Percentiles rank a stretch among this genome's conserved stretches.
Conservation (phyloP, 2,797 vertebrate genomes). For the Pempheris klunzingeri region DNA sequence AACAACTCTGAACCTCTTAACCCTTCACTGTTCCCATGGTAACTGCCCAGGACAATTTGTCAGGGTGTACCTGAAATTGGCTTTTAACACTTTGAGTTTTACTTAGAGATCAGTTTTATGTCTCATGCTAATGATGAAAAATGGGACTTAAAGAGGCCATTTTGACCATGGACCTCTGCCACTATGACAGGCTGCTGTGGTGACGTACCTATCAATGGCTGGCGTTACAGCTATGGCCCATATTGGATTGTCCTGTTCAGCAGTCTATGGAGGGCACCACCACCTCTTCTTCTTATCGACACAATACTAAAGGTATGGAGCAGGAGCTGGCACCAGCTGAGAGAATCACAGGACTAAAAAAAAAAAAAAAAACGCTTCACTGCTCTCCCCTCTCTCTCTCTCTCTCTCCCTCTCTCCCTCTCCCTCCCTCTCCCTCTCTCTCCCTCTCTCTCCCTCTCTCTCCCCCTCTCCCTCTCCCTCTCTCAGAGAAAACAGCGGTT, state of each 20-base stretch:
- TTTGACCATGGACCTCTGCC: conserved; percentile 57
- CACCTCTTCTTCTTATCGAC: conserved; percentile 74
- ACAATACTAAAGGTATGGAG: conserved; percentile 61
- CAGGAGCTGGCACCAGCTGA: conserved; percentile 61
- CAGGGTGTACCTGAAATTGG: conserved; percentile 60
- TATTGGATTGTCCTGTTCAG: conserved; percentile 82
- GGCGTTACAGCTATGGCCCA: conserved; percentile 57
- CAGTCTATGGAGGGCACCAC: conserved; percentile 66
- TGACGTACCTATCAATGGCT: conserved; percentile 66
- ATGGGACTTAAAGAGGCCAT: conserved; percentile 74
- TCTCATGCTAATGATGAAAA: conserved; percentile 82
- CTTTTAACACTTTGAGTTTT: conserved; percentile 72
- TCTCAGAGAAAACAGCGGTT: conserved; percentile 33
- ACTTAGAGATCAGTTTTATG: conserved; percentile 80
- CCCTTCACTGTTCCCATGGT: conserved; percentile 62
- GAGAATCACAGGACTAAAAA: conserved; percentile 56
- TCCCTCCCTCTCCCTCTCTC: conserved; percentile 19
- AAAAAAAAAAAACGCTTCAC: conserved; percentile 24
- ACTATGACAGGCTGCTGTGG: conserved; percentile 56
- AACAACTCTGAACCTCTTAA: conserved; percentile 61
- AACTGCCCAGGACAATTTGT: conserved; percentile 58
- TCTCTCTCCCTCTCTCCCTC: conserved; percentile 2
- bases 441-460: conserved; percentile 18
- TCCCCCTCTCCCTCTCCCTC: conserved; percentile 15
- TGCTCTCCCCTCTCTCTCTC: too few relatives aligned